Evolutionary conservation across 2,888 invertebrate genomes (phyloP), one percentile per base, ranked within the genome.

Genomic region (Yponomeuta sedellus): DNA sequence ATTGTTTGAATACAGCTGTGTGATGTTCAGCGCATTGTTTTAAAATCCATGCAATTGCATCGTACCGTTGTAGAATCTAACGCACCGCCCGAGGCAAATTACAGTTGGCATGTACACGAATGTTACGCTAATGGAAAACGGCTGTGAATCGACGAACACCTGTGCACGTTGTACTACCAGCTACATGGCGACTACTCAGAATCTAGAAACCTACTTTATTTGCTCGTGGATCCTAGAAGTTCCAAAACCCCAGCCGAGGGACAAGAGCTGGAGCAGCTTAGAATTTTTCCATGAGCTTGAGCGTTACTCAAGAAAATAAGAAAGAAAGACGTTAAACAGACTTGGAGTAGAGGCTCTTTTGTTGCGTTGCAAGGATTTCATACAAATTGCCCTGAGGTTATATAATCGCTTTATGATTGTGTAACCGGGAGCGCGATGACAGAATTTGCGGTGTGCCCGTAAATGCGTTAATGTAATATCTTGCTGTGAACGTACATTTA

Each of bases 81-180:
- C 44, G 44, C 44, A 52, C 16, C 40, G 62, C 19, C 66, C 56
- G 28, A 12, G 56, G 34, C 61, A 62, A 58, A 39, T 62, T 52
- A 20, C 25, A 16, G 66, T 52, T 44, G 57, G 61, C 71, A 68
- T 77, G 74, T 77, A 66, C 71, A 64, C 66, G 70, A 16, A 72
- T 77, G 78, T 79, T 73, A 64, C 76, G 71, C 77, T 85, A 84
- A 86, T 85, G 84, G 83, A 80, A 83, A 81, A 84, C 77, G 74
- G 77, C 77, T 83, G 84, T 82, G 77, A 76, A 74, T 71, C 76
- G 74, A 77, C 74, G 71, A 72, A 71, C 74, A 76, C 74, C 75
- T 77, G 75, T 70, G 44, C 5, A 5, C 16, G 44, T 16, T 34
- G 16, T 10, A 16, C 44, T 52, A 12, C 16, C 12, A 52, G 16